A percentile compares a stretch with the other conserved stretches of the same genome.
These are phyloP conservation scores for Drosophila ficusphila DNA, from an alignment of 1,140 invertebrate genomes.

Conservation along the genomic window DNA sequence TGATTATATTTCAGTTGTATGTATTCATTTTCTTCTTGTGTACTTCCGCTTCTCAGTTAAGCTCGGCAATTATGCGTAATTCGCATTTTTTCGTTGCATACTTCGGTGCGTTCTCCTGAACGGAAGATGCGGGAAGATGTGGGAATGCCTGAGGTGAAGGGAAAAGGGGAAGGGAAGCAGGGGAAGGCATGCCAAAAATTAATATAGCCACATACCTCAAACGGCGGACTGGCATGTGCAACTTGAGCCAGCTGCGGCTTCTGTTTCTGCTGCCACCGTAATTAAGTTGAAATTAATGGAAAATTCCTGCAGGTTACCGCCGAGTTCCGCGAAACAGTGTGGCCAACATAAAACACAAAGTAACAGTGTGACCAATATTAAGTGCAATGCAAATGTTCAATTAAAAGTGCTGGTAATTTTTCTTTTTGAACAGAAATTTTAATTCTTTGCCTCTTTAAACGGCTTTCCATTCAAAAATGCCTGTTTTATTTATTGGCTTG, in stretches of 20 bases:
- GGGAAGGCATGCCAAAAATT: slow-evolving; percentile 62
- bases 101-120: slow-evolving; percentile 45
- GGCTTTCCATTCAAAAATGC: background rate
- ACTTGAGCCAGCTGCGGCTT: slow-evolving; percentile 32
- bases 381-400: background rate
- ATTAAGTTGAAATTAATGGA: slow-evolving; percentile 66
- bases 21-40: background rate
- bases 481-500: too few relatives aligned
- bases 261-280: slow-evolving; percentile 38
- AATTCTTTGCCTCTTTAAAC: background rate
- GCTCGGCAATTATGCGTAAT: slow-evolving; percentile 67
- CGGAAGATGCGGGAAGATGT: background rate
- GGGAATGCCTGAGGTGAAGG: background rate
- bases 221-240: slow-evolving; percentile 41
- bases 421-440: background rate
- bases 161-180: background rate
- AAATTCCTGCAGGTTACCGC: slow-evolving; percentile 36
- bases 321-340: slow-evolving; percentile 16
- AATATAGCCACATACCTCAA: slow-evolving; percentile 62
- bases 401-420: too few relatives aligned
- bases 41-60: background rate
- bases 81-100: slow-evolving; percentile 73
- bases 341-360: background rate
- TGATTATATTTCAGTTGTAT: background rate
- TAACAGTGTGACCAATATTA: background rate